phyloP scores from a whole-genome alignment of 1,140 invertebrate species.

The Melanaphis sacchari region DNA sequence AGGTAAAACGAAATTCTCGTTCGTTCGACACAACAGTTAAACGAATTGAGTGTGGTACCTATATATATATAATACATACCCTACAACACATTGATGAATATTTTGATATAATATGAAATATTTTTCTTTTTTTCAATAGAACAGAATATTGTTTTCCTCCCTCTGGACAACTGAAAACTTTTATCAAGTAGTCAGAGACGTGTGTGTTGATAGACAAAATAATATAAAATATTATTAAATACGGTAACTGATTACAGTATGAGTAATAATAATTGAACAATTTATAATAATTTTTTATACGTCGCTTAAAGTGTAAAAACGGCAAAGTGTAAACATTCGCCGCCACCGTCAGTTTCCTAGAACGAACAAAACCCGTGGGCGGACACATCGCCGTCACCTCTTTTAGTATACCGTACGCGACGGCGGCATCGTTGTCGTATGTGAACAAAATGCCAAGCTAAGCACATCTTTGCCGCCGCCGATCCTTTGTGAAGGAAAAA shows the following conservation, averaged over 20 bases:
- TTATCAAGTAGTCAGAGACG: neutral
- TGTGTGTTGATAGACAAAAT: neutral
- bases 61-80: too few relatives aligned
- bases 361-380: slow-evolving; percentile 39
- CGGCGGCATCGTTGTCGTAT: neutral
- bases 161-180: neutral
- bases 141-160: too few relatives aligned
- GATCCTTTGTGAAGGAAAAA: slow-evolving; percentile 4
- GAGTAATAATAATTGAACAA: neutral
- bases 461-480: neutral
- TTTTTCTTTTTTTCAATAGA: too few relatives aligned
- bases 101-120: too few relatives aligned
- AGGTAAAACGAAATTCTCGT: neutral
- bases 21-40: neutral
- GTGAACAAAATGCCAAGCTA: neutral
- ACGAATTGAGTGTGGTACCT: neutral
- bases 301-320: neutral
- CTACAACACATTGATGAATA: too few relatives aligned
- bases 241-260: neutral
- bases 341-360: neutral
- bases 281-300: neutral
- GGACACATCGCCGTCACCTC: slow-evolving; percentile 16
- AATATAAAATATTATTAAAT: neutral
- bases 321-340: slow-evolving; percentile 15
- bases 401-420: neutral